Base-by-base conservation (phyloP, 2,888 invertebrate species). In the Dioctria rufipes region DNA sequence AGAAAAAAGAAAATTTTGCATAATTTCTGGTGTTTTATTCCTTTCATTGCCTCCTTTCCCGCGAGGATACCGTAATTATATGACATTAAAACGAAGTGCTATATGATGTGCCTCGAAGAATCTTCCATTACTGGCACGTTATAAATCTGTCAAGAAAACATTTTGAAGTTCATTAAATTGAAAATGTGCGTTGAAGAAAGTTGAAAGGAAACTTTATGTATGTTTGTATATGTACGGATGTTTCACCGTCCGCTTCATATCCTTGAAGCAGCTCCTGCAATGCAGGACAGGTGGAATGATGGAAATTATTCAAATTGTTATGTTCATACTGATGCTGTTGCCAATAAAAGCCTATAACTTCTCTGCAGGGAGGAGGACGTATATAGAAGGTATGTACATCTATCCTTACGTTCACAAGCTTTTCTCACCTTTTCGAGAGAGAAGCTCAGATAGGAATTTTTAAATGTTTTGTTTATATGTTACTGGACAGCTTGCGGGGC, bases 301-400 rank as follows among this genome's bases (percentile, higher is more conserved):
- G 61, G 65, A 25, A 65, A 65, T 65, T 65, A 65, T 65, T 65
- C 65, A 65, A 65, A 65, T 65, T 65, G 65, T 65, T 65, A 65
- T 65, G 65, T 65, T 65, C 65, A 13, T 65, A 40, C 65, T 65
- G 65, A 65, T 65, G 65, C 65, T 42, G 65, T 25, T 25, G 25
- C 25, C 65, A 40, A n/a, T 65, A 11, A 40, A 42, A 42, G 40
- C 11, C 65, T 42, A 42, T 65, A 65, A 65, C 39, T 65, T 42
- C 42, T 65, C 25, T 25, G 25, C 25, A 25, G 25, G 25, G 25
- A 25, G 25, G 25, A 25, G 2, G 25, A 25, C 25, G 25, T 25
- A 25, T 25, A 25, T 25, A 25, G 25, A 1, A 25, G 25, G 25
- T 25, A 25, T 25, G 25, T 25, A 25, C 25, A 25, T n/a, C n/a